These are phyloP conservation scores for Rhinella marina DNA, from an alignment of 2,797 vertebrate species.

Conservation along the genomic window DNA sequence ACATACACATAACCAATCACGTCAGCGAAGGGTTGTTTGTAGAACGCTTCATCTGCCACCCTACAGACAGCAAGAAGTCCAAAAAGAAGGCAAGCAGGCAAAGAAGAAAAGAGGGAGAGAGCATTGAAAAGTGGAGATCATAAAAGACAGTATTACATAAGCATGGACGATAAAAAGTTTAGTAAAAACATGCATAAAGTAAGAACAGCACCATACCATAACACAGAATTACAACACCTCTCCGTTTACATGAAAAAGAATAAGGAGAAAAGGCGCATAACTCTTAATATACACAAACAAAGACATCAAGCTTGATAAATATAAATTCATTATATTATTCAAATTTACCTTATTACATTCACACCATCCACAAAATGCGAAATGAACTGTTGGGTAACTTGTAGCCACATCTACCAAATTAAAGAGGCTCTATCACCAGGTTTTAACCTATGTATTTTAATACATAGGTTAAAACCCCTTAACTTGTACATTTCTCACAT, in stretches of 20 bases:
- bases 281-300: not conserved
- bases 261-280: not conserved
- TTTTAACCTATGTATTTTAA: too few relatives aligned
- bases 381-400: too few relatives aligned
- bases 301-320: too few relatives aligned
- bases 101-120: conserved; percentile 76
- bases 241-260: not conserved
- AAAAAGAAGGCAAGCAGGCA: conserved; percentile 89
- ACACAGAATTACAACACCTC: not conserved
- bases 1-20: conserved; percentile 99
- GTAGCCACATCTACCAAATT: too few relatives aligned
- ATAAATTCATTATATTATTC: too few relatives aligned
- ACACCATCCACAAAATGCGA: too few relatives aligned
- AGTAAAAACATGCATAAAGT: not conserved
- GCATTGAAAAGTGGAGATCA: conserved; percentile 76
- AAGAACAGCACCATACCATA: not conserved
- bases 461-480: too few relatives aligned
- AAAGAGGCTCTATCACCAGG: too few relatives aligned
- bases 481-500: too few relatives aligned
- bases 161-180: not conserved
- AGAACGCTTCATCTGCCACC: conserved; percentile 99
- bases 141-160: conserved; percentile 64
- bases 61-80: conserved; percentile 83
- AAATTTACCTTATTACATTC: too few relatives aligned
- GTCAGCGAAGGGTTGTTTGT: conserved; percentile 99